Base-by-base conservation (phyloP, 2,113 vertebrate species). In the Acanthisitta chloris region DNA sequence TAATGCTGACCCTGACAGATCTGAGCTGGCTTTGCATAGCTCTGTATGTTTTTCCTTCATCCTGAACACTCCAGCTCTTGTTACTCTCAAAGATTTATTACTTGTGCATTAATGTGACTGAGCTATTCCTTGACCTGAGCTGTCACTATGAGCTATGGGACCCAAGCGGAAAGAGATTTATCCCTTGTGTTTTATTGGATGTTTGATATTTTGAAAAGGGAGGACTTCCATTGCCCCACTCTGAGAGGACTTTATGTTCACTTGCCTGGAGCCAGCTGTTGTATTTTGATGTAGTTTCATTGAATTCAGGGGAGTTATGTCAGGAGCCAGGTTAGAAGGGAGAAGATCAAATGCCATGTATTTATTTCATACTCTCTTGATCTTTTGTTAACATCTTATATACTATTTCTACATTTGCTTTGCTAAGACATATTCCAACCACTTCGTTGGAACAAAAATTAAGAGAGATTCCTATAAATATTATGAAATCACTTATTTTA, bases 181-280 rank as follows among this genome's bases (percentile, higher is more conserved):
- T 92, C 73, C 79, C 67, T 58, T 55, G 79, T 92, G 55, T 76
- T 96, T 96, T 82, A 66, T 31, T 23, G 82, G 31, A 28, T 31
- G n/a, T 82, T 91, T 87, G 92, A 92, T 59, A 88, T 55, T 88
- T 94, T 58, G 72, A 52, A 83, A 90, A 93, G 38, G 71, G 82
- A 93, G 31, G 43, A 83, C n/a, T 88, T 69, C 58, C 29, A 26
- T 54, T 70, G 54, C 59, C 86, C 67, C 14, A 10, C 34, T 93
- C 31, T 61, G 66, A 88, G 80, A 73, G 42, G 31, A 80, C 52
- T 88, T 93, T 54, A 33, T 54, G 78, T 74, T 80, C 67, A 34
- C 36, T 88, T 86, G 71, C 79, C 82, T 92, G 85, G 48, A 92
- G 87, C 46, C 82, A 96, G 24, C 19, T 90, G 59, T 57, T 95